Evolutionary conservation across 2,797 vertebrate genomes (phyloP).

Genomic region (Galaxias olidus): DNA sequence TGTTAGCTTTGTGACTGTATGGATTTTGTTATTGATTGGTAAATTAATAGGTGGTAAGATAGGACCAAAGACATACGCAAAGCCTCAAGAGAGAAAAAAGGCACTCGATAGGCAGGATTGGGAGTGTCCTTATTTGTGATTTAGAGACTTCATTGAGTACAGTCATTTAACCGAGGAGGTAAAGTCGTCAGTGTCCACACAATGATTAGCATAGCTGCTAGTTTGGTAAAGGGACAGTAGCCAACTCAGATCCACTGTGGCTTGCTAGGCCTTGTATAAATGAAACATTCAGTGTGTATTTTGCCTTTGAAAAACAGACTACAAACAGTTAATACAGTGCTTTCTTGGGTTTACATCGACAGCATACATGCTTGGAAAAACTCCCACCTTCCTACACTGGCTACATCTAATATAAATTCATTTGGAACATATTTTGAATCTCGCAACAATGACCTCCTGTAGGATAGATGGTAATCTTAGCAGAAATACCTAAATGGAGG

Average conservation of each 20-base stretch:
- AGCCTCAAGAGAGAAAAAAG: background rate
- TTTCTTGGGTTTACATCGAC: no score
- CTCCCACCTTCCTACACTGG: no score
- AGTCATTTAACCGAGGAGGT: background rate
- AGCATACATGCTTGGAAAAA: no score
- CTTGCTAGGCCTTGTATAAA: constrained; percentile 18
- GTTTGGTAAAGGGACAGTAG: background rate
- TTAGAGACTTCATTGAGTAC: background rate
- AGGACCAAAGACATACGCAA: constrained; percentile 48
- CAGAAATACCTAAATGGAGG: no score
- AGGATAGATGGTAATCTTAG: no score
- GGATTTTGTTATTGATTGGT: constrained; percentile 55
- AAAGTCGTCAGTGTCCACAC: background rate
- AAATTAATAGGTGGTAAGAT: constrained; percentile 56
- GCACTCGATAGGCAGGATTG: constrained; percentile 46
- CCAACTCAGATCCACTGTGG: constrained; percentile 3
- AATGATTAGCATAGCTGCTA: constrained; percentile 4
- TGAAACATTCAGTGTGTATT: no score
- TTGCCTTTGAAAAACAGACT: no score
- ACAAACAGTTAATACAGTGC: no score
- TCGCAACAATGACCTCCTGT: no score
- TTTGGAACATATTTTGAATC: no score
- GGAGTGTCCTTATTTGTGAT: constrained; percentile 29
- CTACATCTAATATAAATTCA: no score
- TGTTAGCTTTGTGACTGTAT: constrained; percentile 40